These are phyloP conservation scores for Gnathonemus longibarbis DNA, from an alignment of 2,113 vertebrate species.

Conservation along the genomic window DNA sequence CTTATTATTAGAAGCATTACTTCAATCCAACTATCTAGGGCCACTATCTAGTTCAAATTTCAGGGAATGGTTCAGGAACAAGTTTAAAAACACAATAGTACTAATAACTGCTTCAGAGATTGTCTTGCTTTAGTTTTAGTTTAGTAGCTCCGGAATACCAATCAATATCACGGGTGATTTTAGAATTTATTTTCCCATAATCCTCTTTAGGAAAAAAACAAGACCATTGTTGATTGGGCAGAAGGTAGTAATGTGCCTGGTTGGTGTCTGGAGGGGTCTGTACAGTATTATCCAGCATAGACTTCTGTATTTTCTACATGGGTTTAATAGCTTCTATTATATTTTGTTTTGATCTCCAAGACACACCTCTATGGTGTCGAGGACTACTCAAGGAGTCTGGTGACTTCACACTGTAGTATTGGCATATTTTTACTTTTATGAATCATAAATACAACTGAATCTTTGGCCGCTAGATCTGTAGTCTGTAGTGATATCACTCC, in stretches of 20 bases:
- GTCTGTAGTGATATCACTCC: neutral
- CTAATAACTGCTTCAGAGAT: neutral
- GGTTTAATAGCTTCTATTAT: neutral
- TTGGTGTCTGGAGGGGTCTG: neutral
- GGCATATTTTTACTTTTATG: neutral
- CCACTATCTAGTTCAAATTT: neutral
- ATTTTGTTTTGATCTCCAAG: neutral
- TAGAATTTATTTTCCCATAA: neutral
- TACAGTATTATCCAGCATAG: neutral
- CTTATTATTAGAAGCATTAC: slow-evolving; percentile 5
- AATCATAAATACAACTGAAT: neutral
- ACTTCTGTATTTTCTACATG: neutral
- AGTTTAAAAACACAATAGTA: neutral
- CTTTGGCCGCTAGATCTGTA: neutral
- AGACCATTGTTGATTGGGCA: neutral
- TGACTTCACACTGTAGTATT: neutral
- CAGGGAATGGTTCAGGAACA: neutral
- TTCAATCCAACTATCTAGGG: neutral
- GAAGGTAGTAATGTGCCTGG: neutral
- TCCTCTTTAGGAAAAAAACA: neutral
- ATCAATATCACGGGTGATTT: neutral
- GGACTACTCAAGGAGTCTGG: neutral
- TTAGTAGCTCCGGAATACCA: neutral
- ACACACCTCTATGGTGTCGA: neutral
- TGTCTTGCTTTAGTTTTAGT: neutral